These are phyloP conservation scores for Drosophila parthenogenetica DNA, from an alignment of 2,888 invertebrate genomes.

Conservation along the genomic window DNA sequence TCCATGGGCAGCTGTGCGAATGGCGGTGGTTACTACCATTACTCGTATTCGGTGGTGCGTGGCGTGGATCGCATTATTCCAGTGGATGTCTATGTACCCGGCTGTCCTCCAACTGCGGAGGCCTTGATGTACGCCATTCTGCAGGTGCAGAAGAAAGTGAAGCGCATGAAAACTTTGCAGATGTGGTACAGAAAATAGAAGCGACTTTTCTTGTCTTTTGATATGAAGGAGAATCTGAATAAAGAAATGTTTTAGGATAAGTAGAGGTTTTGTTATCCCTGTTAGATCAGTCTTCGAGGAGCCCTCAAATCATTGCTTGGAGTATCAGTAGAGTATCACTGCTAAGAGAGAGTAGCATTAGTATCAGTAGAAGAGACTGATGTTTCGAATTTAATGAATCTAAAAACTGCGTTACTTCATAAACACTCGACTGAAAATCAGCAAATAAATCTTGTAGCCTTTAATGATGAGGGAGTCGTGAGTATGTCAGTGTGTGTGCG, in stretches of 20 bases:
- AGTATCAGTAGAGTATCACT: too few species aligned
- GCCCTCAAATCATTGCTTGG: too few species aligned
- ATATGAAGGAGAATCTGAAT: not conserved
- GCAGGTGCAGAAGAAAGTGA: conserved; percentile 98
- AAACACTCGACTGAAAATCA: not conserved
- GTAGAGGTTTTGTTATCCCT: too few species aligned
- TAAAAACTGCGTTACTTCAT: not conserved
- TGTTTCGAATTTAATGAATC: not conserved
- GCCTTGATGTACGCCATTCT: conserved; percentile 97
- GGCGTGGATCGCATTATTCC: conserved; percentile 99
- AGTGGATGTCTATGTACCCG: conserved; percentile 99
- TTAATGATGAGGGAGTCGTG: conserved; percentile 35
- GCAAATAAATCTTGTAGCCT: not conserved
- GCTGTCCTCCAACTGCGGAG: conserved; percentile 99
- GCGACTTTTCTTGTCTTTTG: not conserved
- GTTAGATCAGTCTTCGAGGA: too few species aligned
- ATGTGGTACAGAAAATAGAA: conserved; percentile 94
- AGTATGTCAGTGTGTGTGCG: conserved; percentile 28
- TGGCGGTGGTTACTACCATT: conserved; percentile 99
- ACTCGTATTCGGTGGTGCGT: conserved; percentile 98
- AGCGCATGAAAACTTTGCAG: conserved; percentile 93
- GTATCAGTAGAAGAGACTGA: too few species aligned
- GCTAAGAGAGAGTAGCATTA: too few species aligned
- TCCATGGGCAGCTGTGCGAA: conserved; percentile 99
- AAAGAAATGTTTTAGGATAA: not conserved